Evolutionary conservation across 2,113 vertebrate species (phyloP), one percentile per base, ranked within the genome.

Genomic region (Chionodraco myersi): DNA sequence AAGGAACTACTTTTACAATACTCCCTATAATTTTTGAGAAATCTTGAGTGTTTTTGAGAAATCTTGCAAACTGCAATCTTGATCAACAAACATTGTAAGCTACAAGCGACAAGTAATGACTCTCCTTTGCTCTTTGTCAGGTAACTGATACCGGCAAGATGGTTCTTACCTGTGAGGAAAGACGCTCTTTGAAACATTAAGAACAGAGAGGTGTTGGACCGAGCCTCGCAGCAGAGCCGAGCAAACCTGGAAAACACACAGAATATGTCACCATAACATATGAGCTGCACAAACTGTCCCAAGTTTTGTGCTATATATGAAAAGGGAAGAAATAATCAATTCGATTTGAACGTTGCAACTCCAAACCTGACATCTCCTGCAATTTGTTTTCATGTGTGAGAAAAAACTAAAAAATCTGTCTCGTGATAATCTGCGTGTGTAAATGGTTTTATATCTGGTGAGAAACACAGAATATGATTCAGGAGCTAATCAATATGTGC

Each of bases 141-240:
- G 5, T 68, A 10, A 10, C n/a, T 34, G 30, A 57, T 18, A 9
- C 52, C 68, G 57, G 10, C 1, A 52, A 26, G 4, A 44, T 10
- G n/a, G 3, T n/a, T 75, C 66, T 82, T 53, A 94, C 93, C 93
- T 91, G 91, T 92, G 93, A 72, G 93, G 85, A 61, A 94, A 93
- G 84, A 92, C 3, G 3, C 93, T 92, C 76, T 93, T 94, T 36
- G 93, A 91, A 69, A 94, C 47, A 8, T 92, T 94, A 26, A 94
- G 92, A 72, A 94, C 86, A 51, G 91, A 88, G 47, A 94, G 92
- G 70, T 94, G 91, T 18, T 92, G 86, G 52, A 60, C 65, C 0
- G 93, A 91, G 34, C 93, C 93, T 77, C 93, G 89, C 76, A 94
- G 80, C 52, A 94, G 88, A 75, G 93, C 91, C 0, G 92, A 93